Evolutionary conservation across 1,140 invertebrate species (phyloP), one percentile per base, ranked within the genome.

Genomic region (Paramacrobiotus metropolitanus): DNA sequence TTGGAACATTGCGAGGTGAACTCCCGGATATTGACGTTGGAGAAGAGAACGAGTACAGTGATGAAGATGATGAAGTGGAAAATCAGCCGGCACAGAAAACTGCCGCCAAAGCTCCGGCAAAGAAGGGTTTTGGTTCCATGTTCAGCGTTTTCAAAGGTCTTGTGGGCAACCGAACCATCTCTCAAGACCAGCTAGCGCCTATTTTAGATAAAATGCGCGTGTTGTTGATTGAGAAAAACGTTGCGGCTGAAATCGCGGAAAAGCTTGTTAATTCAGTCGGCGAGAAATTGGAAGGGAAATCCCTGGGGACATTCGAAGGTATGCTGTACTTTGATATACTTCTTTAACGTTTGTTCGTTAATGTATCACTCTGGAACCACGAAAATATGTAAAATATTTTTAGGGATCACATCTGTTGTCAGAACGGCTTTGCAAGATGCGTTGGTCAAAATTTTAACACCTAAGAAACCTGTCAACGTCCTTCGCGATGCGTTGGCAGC

Each of bases 191-290:
- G 61, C 82, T 98, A 77, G 74, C 80, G 64, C 86, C 92, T 0
- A 83, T 83, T 34, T 73, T 99, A 63, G 91, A 96, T 59, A 95
- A 97, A 73, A 78, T 99, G 75, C 85, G 85, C 64, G 93, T 98
- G 72, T 92, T 95, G 74, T 77, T 99, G 29, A 96, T 98, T 66
- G 77, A 79, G 0, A 98, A 99, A 73, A 99, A 99, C 75, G 95
- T 99, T 1, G 95, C 95, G 30, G 75, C 88, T 0, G 94, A 99
- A 66, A 96, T 99, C 66, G 82, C 94, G 4, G 76, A 79, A 21
- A 94, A 95, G 70, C 75, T 99, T 15, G 98, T 94, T 71, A 86
- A 96, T 59, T 95, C 91, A 2, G 91, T 98, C 15, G 82, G 85
- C 4, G 76, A 77, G 0, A 94, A 95, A 70, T 75, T 99, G 4